These are phyloP conservation scores for Watsonalla binaria DNA, from an alignment of 2,888 invertebrate genomes.

Conservation along the genomic window DNA sequence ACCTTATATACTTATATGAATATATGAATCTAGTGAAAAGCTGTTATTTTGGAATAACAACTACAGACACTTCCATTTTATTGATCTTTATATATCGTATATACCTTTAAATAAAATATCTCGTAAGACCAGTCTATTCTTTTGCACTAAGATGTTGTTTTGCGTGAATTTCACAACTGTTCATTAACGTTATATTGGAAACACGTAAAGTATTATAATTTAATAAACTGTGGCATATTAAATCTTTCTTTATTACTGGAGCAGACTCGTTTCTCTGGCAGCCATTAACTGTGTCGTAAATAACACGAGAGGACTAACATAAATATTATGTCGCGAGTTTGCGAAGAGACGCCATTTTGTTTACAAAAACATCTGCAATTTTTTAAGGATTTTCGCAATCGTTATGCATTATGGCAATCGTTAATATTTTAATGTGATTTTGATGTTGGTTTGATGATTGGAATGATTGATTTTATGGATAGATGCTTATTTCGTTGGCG, in stretches of 20 bases:
- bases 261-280: constrained; percentile 23
- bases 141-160: not conserved
- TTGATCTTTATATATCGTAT: too few species aligned
- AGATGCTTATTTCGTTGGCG: too few species aligned
- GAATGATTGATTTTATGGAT: not conserved
- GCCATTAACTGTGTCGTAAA: constrained; percentile 33
- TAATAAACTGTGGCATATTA: constrained; percentile 14
- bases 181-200: not conserved
- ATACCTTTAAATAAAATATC: too few species aligned
- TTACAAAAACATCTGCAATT: not conserved
- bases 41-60: too few species aligned
- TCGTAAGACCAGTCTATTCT: not conserved
- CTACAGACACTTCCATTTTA: too few species aligned
- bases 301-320: constrained; percentile 21
- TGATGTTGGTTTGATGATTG: constrained; percentile 4
- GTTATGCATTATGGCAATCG: not conserved
- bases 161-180: not conserved
- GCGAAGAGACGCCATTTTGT: constrained; percentile 4
- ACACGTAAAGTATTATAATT: constrained; percentile 6
- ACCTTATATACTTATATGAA: too few species aligned
- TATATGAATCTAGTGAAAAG: too few species aligned
- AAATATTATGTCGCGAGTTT: constrained; percentile 9
- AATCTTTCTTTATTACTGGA: constrained; percentile 22
- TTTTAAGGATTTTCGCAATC: not conserved
- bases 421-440: constrained; percentile 8